Evolutionary conservation across 2,797 vertebrate genomes (phyloP).

Genomic region (Lagocephalus sceleratus): DNA sequence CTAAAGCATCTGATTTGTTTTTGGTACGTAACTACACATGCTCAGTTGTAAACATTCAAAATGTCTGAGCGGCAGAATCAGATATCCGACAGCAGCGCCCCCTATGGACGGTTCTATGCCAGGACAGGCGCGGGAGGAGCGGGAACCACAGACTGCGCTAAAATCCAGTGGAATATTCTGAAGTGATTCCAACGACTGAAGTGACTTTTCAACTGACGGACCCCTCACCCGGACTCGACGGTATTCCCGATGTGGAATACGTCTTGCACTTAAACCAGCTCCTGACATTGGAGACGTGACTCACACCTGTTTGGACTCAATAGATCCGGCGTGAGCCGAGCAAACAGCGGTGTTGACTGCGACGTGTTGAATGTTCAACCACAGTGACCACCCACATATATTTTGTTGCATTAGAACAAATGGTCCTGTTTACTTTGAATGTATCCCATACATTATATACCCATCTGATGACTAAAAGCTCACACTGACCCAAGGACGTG

Average conservation of each 20-base stretch:
- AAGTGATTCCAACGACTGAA: neutral
- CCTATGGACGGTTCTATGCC: neutral
- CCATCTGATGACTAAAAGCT: conserved; percentile 23
- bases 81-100: neutral
- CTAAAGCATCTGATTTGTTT: no score
- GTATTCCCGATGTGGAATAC: neutral
- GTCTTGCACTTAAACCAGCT: conserved; percentile 37
- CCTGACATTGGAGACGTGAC: neutral
- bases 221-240: neutral
- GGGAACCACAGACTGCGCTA: neutral
- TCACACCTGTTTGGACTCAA: no score
- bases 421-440: neutral
- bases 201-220: neutral
- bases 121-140: no score
- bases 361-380: neutral
- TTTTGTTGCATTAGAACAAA: conserved; percentile 8
- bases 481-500: conserved; percentile 36
- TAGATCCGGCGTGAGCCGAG: no score
- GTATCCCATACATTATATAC: no score
- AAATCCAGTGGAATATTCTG: neutral
- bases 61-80: no score
- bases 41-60: no score
- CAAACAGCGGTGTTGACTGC: neutral
- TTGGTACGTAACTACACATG: no score
- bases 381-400: neutral